phyloP scores from a whole-genome alignment of 1,140 invertebrate genomes.

The Druon quercuslanigerum region DNA sequence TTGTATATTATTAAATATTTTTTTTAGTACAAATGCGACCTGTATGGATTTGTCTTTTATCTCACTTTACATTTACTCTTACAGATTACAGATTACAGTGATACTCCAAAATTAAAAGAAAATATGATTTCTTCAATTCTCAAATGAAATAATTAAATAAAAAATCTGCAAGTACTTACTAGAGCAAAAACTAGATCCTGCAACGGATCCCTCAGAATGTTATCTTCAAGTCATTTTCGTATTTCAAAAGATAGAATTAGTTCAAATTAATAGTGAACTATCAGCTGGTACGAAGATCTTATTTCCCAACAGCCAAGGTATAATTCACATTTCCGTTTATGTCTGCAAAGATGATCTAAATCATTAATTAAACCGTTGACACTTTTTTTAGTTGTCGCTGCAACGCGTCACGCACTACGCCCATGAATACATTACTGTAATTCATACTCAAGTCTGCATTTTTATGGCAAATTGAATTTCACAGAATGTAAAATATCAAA shows the following conservation, averaged over 20 bases:
- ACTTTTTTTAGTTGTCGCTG: neutral
- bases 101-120: too few species aligned
- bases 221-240: constrained; percentile 39
- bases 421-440: neutral
- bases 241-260: neutral
- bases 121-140: too few species aligned
- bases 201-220: neutral
- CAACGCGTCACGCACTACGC: neutral
- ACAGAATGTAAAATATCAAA: neutral
- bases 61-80: too few species aligned
- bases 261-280: neutral
- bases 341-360: neutral
- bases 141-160: too few species aligned
- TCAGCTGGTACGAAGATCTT: neutral
- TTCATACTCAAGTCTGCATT: neutral
- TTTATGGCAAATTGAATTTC: neutral
- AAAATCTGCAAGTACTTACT: neutral
- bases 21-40: too few species aligned
- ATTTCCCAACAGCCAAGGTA: neutral
- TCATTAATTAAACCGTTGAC: neutral
- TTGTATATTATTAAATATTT: too few species aligned
- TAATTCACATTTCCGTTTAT: neutral
- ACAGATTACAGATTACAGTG: too few species aligned
- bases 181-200: neutral
- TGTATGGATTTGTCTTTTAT: too few species aligned